Conservation (phyloP, 2,797 vertebrate species). For the Myotis pilosus region DNA sequence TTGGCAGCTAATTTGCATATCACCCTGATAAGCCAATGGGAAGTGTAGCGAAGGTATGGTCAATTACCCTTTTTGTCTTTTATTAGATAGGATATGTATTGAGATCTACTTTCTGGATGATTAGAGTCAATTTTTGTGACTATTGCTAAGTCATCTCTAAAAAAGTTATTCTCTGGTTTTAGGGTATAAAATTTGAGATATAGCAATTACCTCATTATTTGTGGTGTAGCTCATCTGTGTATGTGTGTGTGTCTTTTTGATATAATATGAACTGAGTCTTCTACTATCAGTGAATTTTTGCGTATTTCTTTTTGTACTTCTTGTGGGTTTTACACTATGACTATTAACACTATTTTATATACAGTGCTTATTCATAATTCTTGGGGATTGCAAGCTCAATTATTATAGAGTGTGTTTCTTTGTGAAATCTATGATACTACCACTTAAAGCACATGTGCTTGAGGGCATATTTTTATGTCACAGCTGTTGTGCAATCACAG, state of each 20-base stretch:
- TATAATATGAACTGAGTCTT: background rate
- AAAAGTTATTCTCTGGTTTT: background rate
- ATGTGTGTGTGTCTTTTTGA: background rate
- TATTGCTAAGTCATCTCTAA: background rate
- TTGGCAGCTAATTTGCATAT: too few relatives aligned
- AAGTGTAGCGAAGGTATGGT: too few relatives aligned
- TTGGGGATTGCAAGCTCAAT: background rate
- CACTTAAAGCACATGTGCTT: background rate
- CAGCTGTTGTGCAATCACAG: background rate
- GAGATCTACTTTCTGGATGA: background rate
- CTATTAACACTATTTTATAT: background rate
- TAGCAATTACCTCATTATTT: background rate
- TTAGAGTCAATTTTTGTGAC: background rate
- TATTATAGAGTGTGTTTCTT: background rate
- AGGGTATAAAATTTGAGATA: background rate
- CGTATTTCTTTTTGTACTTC: background rate
- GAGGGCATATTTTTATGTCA: background rate
- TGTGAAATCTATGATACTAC: background rate
- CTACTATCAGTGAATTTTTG: background rate
- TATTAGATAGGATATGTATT: background rate
- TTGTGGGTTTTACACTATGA: background rate
- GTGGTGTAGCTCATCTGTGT: background rate
- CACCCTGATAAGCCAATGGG: too few relatives aligned
- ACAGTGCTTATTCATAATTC: background rate
- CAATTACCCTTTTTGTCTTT: too few relatives aligned